These are phyloP conservation scores for Allophyes oxyacanthae DNA, from an alignment of 2,888 invertebrate species.

Conservation along the genomic window DNA sequence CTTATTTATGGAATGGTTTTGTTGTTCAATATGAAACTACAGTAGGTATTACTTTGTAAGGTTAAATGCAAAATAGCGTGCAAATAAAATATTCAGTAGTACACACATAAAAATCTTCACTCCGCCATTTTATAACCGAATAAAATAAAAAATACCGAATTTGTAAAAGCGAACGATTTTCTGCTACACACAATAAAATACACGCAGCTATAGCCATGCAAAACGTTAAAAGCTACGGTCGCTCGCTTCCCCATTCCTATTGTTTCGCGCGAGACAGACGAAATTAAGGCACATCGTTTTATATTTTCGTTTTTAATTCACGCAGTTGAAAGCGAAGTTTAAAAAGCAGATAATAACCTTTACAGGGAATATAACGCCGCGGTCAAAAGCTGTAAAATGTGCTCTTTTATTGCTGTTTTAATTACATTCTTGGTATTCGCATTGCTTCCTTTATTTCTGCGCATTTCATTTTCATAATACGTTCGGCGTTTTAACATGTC, in stretches of 20 bases:
- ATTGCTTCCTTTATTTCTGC: constrained; percentile 70
- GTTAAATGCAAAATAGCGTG: constrained; percentile 29
- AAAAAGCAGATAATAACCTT: constrained; percentile 85
- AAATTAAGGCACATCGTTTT: constrained; percentile 80
- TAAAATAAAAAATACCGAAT: constrained; percentile 49
- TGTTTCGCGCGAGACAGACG: constrained; percentile 77
- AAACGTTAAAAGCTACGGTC: constrained; percentile 68
- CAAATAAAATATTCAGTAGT: constrained; percentile 25
- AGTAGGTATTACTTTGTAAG: constrained; percentile 25
- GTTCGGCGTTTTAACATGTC: constrained; percentile 58
- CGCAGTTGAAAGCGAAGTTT: constrained; percentile 79
- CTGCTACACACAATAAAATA: constrained; percentile 56
- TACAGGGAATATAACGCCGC: constrained; percentile 72
- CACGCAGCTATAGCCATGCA: constrained; percentile 57
- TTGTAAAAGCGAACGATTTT: constrained; percentile 54
- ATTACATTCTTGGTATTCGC: constrained; percentile 81
- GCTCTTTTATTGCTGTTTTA: constrained; percentile 82
- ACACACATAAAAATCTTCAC: constrained; percentile 41
- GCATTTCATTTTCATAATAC: constrained; percentile 67
- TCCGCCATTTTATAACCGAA: constrained; percentile 40
- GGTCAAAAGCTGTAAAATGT: constrained; percentile 79
- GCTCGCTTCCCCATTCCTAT: constrained; percentile 67
- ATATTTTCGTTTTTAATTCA: constrained; percentile 83
- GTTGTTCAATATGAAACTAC: constrained; percentile 8
- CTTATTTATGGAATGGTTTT: constrained; percentile 12